Base-by-base conservation (phyloP, 2,113 vertebrate genomes). In the Misgurnus anguillicaudatus region DNA sequence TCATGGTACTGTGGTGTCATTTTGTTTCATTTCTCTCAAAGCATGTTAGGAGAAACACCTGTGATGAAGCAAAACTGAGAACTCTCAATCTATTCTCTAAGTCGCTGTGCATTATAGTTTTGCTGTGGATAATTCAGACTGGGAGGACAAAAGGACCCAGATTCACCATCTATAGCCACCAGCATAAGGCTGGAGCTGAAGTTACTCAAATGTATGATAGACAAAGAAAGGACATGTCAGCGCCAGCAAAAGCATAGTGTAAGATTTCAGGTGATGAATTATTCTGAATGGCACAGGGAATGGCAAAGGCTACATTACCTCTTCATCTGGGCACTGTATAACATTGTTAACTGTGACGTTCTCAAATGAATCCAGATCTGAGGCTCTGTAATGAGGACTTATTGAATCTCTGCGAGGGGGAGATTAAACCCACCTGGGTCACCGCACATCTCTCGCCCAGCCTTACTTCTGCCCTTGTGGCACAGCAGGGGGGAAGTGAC, bases 291-390 rank as follows among this genome's bases (percentile, higher is more conserved):
- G 47, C 31, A 42, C 36, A 2, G 24, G 31, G 61, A 76, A 53
- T 69, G 72, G 51, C 68, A 66, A 41, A 62, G 45, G 70, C 76
- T 81, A 65, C 16, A 63, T 75, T 82, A 80, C 58, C 75, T 81
- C 75, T 77, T 79, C 61, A 77, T 81, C 63, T 74, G 74, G 80
- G 61, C 9, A 58, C 77, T 81, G 77, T 83, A 82, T 73, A 82
- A 88, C 82, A 81, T 78, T 84, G 87, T 89, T 89, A 86, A 88
- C 85, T 85, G 82, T 88, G 87, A 88, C 62, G 58, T 79, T 84
- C 84, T 85, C 86, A 87, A 87, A 88, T 84, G 84, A 87, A 87
- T 83, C 86, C 82, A 87, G 84, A 83, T 77, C 75, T 24, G 61
- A 60, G 69, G 68, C 57, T 38, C 79, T 66, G 74, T 89, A 89